phyloP scores from a whole-genome alignment of 2,888 invertebrate genomes.

The Ptilodon capucinus region DNA sequence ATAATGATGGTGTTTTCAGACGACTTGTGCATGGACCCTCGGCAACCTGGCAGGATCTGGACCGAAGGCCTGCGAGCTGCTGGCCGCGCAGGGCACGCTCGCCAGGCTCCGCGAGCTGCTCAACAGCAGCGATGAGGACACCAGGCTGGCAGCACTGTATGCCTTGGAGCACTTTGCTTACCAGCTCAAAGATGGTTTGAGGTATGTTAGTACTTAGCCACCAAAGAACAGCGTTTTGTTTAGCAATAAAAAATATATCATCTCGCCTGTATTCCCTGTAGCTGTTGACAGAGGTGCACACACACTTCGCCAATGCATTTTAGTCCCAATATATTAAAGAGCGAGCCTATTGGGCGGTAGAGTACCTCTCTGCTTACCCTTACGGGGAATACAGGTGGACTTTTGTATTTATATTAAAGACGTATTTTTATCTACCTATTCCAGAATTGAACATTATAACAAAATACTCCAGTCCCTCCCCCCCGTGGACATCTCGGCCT shows the following conservation, averaged over 20 bases:
- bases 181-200: slow-evolving; percentile 50
- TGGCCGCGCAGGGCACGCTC: slow-evolving; percentile 54
- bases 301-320: too few relatives aligned
- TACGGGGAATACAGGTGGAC: too few relatives aligned
- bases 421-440: slow-evolving; percentile 15
- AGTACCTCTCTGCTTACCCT: too few relatives aligned
- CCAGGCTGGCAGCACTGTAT: slow-evolving; percentile 51
- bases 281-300: too few relatives aligned
- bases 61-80: slow-evolving; percentile 33
- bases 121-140: slow-evolving; percentile 24
- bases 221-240: too few relatives aligned
- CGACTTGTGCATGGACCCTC: slow-evolving; percentile 62
- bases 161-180: slow-evolving; percentile 57
- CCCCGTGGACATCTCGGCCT: slow-evolving; percentile 22
- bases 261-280: too few relatives aligned
- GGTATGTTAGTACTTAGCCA: slow-evolving; percentile 37
- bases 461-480: slow-evolving; percentile 39
- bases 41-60: slow-evolving; percentile 66
- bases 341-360: too few relatives aligned
- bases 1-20: slow-evolving; percentile 54
- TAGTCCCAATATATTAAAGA: too few relatives aligned
- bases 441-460: slow-evolving; percentile 50
- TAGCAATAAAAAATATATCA: too few relatives aligned
- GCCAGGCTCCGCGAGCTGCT: slow-evolving; percentile 42
- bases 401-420: too few relatives aligned